Percentiles rank a stretch among this genome's conserved stretches.
Evolutionary conservation across 2,113 vertebrate species (phyloP).

Genomic region (Damaliscus lunatus): DNA sequence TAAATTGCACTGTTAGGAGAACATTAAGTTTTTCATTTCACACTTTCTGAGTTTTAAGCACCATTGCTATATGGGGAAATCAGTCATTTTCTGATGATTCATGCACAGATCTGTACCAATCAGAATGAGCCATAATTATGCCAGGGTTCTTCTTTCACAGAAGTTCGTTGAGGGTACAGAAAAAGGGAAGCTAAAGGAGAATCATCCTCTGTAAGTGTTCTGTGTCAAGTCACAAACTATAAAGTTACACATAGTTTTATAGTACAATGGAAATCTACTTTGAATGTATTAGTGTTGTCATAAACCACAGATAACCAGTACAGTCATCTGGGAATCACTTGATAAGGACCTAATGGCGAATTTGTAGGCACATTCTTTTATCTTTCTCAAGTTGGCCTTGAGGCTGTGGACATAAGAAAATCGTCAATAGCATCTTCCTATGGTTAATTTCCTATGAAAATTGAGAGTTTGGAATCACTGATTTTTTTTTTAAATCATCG

Average conservation of each 20-base stretch:
- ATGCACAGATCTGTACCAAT: constrained; percentile 44
- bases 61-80: constrained; percentile 11
- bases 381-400: constrained; percentile 45
- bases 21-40: constrained; percentile 61
- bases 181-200: neutral
- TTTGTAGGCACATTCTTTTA: neutral
- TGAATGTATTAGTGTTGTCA: neutral
- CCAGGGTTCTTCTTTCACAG: neutral
- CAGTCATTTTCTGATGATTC: constrained; percentile 52
- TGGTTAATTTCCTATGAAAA: constrained; percentile 41
- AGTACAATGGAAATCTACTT: constrained; percentile 29
- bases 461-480: neutral
- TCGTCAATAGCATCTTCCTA: neutral
- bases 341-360: neutral
- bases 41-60: constrained; percentile 52
- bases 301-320: neutral
- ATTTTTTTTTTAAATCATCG: neutral
- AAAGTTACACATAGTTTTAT: constrained; percentile 20
- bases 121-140: constrained; percentile 35
- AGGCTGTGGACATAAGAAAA: constrained; percentile 32
- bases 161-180: neutral
- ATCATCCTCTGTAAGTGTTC: neutral
- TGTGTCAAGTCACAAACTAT: constrained; percentile 37
- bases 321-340: constrained; percentile 18
- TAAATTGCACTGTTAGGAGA: constrained; percentile 41